A percentile compares a stretch with the other conserved stretches of the same genome.
These are phyloP conservation scores for Varanus komodoensis DNA, from an alignment of 2,113 vertebrate genomes.

Conservation along the genomic window DNA sequence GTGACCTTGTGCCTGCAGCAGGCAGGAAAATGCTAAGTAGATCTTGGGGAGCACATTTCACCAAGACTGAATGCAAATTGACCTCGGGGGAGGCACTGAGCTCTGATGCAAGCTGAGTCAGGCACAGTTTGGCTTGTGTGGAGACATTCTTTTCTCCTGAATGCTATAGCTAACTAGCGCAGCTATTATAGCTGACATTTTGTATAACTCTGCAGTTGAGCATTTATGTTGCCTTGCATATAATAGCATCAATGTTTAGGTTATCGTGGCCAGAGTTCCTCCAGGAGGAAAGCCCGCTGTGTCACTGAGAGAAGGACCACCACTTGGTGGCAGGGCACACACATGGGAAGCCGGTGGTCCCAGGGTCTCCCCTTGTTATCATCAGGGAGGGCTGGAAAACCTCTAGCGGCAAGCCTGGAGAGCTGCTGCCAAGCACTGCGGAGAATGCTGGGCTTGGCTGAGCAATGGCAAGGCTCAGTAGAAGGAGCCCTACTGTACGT, in stretches of 20 bases:
- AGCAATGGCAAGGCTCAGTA: background rate
- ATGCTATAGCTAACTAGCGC: background rate
- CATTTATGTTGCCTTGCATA: background rate
- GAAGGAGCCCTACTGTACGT: too few relatives aligned
- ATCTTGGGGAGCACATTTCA: background rate
- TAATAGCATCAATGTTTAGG: background rate
- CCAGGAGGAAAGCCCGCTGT: too few relatives aligned
- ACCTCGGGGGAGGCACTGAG: background rate
- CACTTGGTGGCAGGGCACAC: too few relatives aligned
- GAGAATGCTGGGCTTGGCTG: too few relatives aligned
- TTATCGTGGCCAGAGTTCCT: background rate
- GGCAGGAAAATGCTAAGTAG: background rate
- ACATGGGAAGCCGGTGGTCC: too few relatives aligned
- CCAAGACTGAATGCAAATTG: background rate
- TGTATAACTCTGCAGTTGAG: background rate
- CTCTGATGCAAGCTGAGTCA: background rate
- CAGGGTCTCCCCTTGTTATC: too few relatives aligned
- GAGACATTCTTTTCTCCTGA: background rate
- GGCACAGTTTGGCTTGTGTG: background rate
- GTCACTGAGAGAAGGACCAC: too few relatives aligned
- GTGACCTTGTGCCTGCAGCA: background rate
- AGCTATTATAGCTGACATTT: background rate
- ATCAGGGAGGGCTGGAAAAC: too few relatives aligned
- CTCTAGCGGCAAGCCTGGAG: too few relatives aligned
- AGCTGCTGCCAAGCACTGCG: too few relatives aligned